Base-by-base conservation (phyloP, 2,888 invertebrate species). In the Cephalotes varians region DNA sequence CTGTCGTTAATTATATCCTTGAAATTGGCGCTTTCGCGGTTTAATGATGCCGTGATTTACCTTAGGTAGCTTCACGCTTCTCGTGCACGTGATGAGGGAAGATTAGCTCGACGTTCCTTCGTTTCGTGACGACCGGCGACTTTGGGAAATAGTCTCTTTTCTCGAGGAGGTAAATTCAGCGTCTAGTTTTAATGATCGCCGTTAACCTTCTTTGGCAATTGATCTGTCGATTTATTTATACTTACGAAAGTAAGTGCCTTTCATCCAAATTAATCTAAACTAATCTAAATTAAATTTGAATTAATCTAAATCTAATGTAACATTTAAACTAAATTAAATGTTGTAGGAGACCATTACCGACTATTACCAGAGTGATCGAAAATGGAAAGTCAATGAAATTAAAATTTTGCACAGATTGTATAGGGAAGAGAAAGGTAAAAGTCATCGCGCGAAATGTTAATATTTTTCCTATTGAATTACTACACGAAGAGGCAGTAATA, bases 1-100 rank as follows among this genome's bases (percentile, higher is more conserved):
- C 79, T 62, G 73, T 73, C 62, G 76, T 76, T 76, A 76, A 76
- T 76, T 76, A 67, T 67, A 76, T 54, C 76, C 65, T 51, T n/a
- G 76, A 65, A 76, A 76, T 76, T 40, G 49, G 67, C 58, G 49
- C 65, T 76, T 65, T 76, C 65, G 65, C 76, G n/a, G 40, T 54
- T 51, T 67, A 67, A 76, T 51, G 67, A 76, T 76, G n/a, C 73
- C 62, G 47, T 62, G 62, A 62, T 62, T 47, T 74, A 62, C 47
- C 62, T 21, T 34, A 73, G 40, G 28, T 40, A 56, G 31, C 60
- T 74, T 65, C 65, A 37, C 49, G 37, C 51, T 54, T 54, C 51
- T 76, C 67, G 51, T 76, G 76, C 40, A 65, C 64, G 49, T 49
- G 64, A 74, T 54, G 51, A 67, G 67, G 31, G 40, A 54, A 51